Evolutionary conservation across 2,797 vertebrate species (phyloP), one percentile per base, ranked within the genome.

Genomic region (Alexandromys oeconomus): DNA sequence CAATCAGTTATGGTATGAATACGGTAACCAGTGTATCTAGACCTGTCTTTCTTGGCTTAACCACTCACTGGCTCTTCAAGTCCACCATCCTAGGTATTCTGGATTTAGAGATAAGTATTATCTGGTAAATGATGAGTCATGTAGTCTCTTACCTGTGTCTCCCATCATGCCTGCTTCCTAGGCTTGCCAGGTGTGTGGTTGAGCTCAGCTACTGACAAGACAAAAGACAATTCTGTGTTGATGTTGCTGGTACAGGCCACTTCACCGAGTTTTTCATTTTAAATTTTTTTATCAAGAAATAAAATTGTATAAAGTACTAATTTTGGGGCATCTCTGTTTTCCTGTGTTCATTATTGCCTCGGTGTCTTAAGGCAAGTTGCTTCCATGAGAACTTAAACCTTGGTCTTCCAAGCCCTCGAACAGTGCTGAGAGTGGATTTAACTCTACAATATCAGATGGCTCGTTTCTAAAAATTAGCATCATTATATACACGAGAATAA

Each of bases 81-180:
- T 59, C 34, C 19, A 74, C 31, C n/a, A 29, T 73, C 23, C 57
- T 43, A 93, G 54, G n/a, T 10, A 54, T 12, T 14, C 67, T 65
- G 37, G 23, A 85, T 79, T 76, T 94, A 88, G 92, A 94, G 11
- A 63, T 51, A 79, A 89, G 31, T 43, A 34, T 71, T 23, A 89
- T 37, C 71, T 82, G 29, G 54, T 77, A 65, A 78, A 87, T 65
- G 10, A 40, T 48, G 51, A 93, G 34, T 21, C 15, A 9, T 5
- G 51, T 6, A 34, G 34, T 71, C 13, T 91, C n/a, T n/a, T 43
- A 57, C 46, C 6, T 46, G 3, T 29, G 74, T 79, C 17, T 87
- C 21, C 43, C 9, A 69, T 4, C 40, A 57, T 15, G 51, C 21
- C 19, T 31, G 23, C 67, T 25, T 48, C 1, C 3, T 40, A 67